These are phyloP conservation scores for Syndactyla subalaris DNA, from an alignment of 2,797 vertebrate species.

Conservation along the genomic window DNA sequence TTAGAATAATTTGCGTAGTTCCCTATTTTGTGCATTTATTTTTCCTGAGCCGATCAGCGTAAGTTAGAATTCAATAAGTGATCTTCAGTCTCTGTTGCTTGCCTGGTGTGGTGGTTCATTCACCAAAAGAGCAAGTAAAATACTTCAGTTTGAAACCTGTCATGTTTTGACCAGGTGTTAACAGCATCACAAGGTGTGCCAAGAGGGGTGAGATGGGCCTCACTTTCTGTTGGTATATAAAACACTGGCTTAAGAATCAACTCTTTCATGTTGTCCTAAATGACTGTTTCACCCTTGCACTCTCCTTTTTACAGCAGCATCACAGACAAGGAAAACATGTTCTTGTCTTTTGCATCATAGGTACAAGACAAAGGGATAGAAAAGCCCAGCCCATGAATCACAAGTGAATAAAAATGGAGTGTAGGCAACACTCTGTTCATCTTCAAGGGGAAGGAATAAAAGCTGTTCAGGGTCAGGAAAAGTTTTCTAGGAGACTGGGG, in stretches of 20 bases:
- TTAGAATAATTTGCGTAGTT: not conserved
- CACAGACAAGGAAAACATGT: not conserved
- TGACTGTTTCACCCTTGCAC: not conserved
- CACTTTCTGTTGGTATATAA: not conserved
- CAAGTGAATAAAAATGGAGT: not conserved
- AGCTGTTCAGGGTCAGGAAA: not conserved
- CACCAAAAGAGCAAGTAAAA: not conserved
- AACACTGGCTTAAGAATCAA: not conserved
- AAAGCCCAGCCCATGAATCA: not conserved
- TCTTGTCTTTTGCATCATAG: not conserved
- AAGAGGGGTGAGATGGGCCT: not conserved
- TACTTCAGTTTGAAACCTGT: not conserved
- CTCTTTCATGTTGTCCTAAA: not conserved
- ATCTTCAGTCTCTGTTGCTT: not conserved
- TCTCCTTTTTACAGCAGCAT: not conserved
- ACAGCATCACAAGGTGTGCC: not conserved
- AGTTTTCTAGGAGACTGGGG: not conserved
- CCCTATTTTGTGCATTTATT: not conserved
- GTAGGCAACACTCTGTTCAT: not conserved
- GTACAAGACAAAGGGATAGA: not conserved
- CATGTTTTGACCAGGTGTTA: conserved; percentile 6
- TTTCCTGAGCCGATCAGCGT: not conserved
- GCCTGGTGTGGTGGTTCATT: not conserved
- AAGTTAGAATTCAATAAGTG: not conserved
- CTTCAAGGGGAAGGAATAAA: not conserved